A percentile compares a stretch with the other conserved stretches of the same genome.
Evolutionary conservation across 2,797 vertebrate species (phyloP).

Genomic region (Anabas testudineus): DNA sequence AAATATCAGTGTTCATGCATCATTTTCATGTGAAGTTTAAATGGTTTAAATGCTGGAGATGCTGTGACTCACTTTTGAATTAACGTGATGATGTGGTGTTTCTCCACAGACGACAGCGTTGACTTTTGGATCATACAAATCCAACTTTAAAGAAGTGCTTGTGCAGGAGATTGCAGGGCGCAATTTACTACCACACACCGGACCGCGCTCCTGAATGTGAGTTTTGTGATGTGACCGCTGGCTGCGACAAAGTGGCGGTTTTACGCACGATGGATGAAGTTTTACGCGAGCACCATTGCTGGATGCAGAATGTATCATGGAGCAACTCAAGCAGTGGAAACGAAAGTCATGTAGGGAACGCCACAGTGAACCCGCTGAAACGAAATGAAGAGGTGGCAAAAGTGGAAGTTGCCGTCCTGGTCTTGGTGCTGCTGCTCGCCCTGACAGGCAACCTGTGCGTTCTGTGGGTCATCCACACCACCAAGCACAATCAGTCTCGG

Average conservation of each 20-base stretch:
- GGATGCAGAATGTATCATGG: slow-evolving; percentile 64
- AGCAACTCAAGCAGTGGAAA: slow-evolving; percentile 76
- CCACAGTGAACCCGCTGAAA: slow-evolving; percentile 84
- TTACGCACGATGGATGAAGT: slow-evolving; percentile 82
- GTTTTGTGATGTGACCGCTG: slow-evolving; percentile 63
- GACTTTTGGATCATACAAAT: neutral
- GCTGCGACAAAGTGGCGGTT: slow-evolving; percentile 57
- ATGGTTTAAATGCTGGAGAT: neutral
- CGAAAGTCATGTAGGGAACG: slow-evolving; percentile 77
- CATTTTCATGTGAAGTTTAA: neutral
- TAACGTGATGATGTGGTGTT: neutral
- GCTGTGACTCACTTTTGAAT: neutral
- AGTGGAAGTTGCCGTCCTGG: slow-evolving; percentile 93
- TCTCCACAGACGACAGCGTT: slow-evolving; percentile 17
- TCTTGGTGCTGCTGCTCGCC: slow-evolving; percentile 92
- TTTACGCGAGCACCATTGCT: slow-evolving; percentile 62
- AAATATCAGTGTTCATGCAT: neutral
- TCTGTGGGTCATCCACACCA: slow-evolving; percentile 90
- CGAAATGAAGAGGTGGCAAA: slow-evolving; percentile 96
- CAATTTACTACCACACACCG: neutral
- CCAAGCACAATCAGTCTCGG: slow-evolving; percentile 92
- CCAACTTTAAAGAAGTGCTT: neutral
- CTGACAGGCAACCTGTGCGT: slow-evolving; percentile 94
- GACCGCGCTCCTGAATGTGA: neutral
- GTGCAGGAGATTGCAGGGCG: neutral